A percentile compares a stretch with the other conserved stretches of the same genome.
Evolutionary conservation across 2,113 vertebrate genomes (phyloP).

Genomic region (Larimichthys polyactis): DNA sequence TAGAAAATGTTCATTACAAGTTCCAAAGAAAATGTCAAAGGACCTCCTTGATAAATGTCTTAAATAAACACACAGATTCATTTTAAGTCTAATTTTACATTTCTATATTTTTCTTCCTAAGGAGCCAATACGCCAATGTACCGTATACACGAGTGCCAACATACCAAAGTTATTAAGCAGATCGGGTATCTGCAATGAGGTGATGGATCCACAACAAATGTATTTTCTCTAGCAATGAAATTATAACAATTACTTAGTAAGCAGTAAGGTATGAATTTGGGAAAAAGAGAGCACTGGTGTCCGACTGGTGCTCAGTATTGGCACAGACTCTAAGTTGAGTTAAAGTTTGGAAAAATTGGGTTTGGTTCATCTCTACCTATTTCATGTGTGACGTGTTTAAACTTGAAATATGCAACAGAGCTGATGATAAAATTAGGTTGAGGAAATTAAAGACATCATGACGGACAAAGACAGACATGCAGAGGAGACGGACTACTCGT

Average conservation of each 20-base stretch:
- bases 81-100: background rate
- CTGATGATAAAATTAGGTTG: background rate
- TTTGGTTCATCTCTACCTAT: background rate
- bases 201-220: background rate
- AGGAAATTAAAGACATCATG: background rate
- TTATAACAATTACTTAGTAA: no score
- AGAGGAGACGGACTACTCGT: background rate
- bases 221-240: background rate
- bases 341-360: background rate
- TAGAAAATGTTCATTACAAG: background rate
- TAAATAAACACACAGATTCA: no score
- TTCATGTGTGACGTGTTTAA: background rate
- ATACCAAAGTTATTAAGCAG: background rate
- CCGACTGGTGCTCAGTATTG: background rate
- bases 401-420: background rate
- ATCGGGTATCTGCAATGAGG: background rate
- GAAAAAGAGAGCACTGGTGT: background rate
- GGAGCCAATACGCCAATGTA: background rate
- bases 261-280: background rate
- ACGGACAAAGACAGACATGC: background rate
- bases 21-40: background rate
- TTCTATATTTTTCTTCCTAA: background rate
- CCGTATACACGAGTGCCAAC: no score
- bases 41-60: background rate
- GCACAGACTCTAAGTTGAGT: background rate